Percentiles rank a stretch among this genome's conserved stretches.
Conservation (phyloP, 2,797 vertebrate species). For the Anableps anableps region DNA sequence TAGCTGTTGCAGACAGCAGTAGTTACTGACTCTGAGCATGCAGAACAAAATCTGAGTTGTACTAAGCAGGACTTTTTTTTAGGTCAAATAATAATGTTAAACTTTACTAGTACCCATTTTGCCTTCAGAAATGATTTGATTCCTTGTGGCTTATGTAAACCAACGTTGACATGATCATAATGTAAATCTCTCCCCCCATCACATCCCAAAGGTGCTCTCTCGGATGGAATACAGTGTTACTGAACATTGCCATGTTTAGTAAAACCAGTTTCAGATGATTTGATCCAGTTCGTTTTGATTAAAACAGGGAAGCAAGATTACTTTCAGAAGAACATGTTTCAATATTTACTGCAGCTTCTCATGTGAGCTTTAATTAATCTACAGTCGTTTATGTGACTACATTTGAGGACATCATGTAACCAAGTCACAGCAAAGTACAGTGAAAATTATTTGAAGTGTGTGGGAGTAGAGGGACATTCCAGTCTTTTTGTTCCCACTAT, state of each 20-base stretch:
- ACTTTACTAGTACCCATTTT: too few species aligned
- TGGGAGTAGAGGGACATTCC: neutral
- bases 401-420: neutral
- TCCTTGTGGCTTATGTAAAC: too few species aligned
- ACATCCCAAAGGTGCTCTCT: neutral
- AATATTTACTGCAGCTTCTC: neutral
- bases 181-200: neutral
- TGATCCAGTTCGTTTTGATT: neutral
- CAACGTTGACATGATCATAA: neutral
- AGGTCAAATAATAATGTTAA: too few species aligned
- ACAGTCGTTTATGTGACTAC: neutral
- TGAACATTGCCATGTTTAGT: neutral
- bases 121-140: too few species aligned
- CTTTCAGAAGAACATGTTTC: neutral
- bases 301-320: neutral
- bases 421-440: neutral
- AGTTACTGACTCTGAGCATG: too few species aligned
- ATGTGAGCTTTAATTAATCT: neutral
- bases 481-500: neutral
- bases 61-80: too few species aligned
- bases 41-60: too few species aligned
- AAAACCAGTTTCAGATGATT: neutral
- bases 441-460: neutral
- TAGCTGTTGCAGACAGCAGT: too few species aligned
- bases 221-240: neutral